These are phyloP conservation scores for Entomobrya multifasciata DNA, from an alignment of 2,888 invertebrate genomes.

Conservation along the genomic window DNA sequence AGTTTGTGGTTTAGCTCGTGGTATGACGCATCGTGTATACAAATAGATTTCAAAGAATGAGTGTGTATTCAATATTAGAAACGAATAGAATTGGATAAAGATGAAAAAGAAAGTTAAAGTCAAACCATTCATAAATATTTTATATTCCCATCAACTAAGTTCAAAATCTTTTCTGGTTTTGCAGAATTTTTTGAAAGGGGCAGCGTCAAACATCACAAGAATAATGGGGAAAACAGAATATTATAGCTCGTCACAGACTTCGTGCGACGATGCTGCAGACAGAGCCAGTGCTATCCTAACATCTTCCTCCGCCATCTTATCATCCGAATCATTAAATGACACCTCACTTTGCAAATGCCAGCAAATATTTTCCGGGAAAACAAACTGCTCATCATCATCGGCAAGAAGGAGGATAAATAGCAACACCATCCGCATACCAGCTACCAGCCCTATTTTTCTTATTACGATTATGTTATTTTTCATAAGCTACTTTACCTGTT, in stretches of 20 bases:
- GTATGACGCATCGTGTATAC: too few species aligned
- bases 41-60: too few species aligned
- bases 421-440: slow-evolving; percentile 29
- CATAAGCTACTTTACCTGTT: slow-evolving; percentile 73
- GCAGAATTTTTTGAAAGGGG: slow-evolving; percentile 30
- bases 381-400: slow-evolving; percentile 30
- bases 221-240: slow-evolving; percentile 21
- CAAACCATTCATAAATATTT: slow-evolving; percentile 33
- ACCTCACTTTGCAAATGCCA: slow-evolving; percentile 40
- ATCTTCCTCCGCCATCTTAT: neutral
- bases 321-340: slow-evolving; percentile 19
- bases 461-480: slow-evolving; percentile 51
- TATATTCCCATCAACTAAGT: slow-evolving; percentile 36
- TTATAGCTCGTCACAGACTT: neutral
- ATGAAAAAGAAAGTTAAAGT: neutral
- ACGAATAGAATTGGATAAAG: neutral
- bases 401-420: neutral
- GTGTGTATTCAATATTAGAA: neutral
- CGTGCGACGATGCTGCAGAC: neutral
- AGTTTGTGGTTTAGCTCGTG: too few species aligned
- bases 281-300: too few species aligned
- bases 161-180: slow-evolving; percentile 25
- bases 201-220: slow-evolving; percentile 10
- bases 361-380: neutral
- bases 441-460: slow-evolving; percentile 40